Evolutionary conservation across 2,797 vertebrate species (phyloP), one percentile per base, ranked within the genome.

Genomic region (Ambastaia sidthimunki): DNA sequence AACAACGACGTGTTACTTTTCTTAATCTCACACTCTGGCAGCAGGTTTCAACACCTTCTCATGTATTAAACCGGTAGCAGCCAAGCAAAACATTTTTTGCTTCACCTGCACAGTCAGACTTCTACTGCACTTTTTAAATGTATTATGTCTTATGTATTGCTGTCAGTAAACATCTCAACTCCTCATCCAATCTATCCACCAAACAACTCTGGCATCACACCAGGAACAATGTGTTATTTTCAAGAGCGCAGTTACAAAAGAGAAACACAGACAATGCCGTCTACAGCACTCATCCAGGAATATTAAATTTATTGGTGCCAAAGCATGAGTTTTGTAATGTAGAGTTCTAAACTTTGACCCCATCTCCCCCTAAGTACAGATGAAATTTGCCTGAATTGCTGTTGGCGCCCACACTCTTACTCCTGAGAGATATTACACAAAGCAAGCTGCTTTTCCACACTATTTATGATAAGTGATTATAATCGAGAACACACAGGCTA

Each of bases 201-300:
- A 2, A 65, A 63, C 37, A 52, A 21, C 10, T 52, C 13, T 71
- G 28, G 69, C 47, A 44, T 71, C 69, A 72, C 21, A 31, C 52
- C 75, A 69, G 50, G 59, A 28, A 55, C 77, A 72, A 65, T 79
- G 16, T 44, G 59, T 5, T 50, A 78, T 70, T 78, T 71, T 71
- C 10, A 54, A 71, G 59, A 78, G 19, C 5, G 7, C 15, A 52
- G 62, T 37, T 78, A 19, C 74, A 55, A 16, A 55, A 67, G 34
- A 76, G 50, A 52, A 57, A 57, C 3, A 23, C 11, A 72, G 48
- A 72, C 57, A 79, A 72, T 57, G 3, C 50, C 0, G 6, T 76
- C 23, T 25, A 23, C 50, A 48, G n/a, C 25, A 31, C 54, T 60
- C 75, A 28, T 65, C 7, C 62, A 57, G 59, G 31, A 55, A 66